These are phyloP conservation scores for Listronotus oregonensis DNA, from an alignment of 1,140 invertebrate genomes.

Conservation along the genomic window DNA sequence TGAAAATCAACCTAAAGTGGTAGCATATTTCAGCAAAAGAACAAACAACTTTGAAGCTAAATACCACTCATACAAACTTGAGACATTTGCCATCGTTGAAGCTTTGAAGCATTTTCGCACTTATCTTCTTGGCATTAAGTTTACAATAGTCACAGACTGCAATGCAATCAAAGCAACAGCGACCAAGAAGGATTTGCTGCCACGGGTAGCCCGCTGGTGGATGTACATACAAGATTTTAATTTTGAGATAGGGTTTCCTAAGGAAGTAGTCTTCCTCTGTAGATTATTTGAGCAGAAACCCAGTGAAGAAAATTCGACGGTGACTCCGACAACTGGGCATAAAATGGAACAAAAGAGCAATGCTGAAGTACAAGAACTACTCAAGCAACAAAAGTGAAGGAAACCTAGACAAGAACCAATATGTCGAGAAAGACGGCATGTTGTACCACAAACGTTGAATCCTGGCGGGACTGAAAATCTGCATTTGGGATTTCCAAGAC, in stretches of 20 bases:
- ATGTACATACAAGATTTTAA: slow-evolving; percentile 53
- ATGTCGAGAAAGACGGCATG: no score
- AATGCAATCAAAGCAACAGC: slow-evolving; percentile 51
- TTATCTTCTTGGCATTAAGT: slow-evolving; percentile 50
- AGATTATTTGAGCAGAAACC: slow-evolving; percentile 52
- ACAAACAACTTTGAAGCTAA: slow-evolving; percentile 18
- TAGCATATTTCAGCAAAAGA: slow-evolving; percentile 35
- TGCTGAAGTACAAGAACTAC: no score
- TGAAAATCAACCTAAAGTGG: neutral
- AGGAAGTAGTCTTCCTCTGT: slow-evolving; percentile 47
- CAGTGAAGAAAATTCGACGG: slow-evolving; percentile 6
- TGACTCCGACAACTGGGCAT: slow-evolving; percentile 37
- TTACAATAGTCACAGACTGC: slow-evolving; percentile 53
- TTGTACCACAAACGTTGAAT: neutral
- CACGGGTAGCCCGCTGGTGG: slow-evolving; percentile 53
- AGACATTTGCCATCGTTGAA: slow-evolving; percentile 42
- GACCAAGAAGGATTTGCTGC: slow-evolving; percentile 51
- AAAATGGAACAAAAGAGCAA: slow-evolving; percentile 36
- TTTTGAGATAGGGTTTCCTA: slow-evolving; percentile 35
- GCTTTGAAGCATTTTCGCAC: slow-evolving; percentile 51
- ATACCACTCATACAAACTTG: slow-evolving; percentile 26
- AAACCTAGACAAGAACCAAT: neutral
- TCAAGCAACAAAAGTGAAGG: no score
- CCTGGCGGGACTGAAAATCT: slow-evolving; percentile 28
- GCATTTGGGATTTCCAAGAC: slow-evolving; percentile 35